Base-by-base conservation (phyloP, 2,888 invertebrate genomes). In the Adelphocoris suturalis region DNA sequence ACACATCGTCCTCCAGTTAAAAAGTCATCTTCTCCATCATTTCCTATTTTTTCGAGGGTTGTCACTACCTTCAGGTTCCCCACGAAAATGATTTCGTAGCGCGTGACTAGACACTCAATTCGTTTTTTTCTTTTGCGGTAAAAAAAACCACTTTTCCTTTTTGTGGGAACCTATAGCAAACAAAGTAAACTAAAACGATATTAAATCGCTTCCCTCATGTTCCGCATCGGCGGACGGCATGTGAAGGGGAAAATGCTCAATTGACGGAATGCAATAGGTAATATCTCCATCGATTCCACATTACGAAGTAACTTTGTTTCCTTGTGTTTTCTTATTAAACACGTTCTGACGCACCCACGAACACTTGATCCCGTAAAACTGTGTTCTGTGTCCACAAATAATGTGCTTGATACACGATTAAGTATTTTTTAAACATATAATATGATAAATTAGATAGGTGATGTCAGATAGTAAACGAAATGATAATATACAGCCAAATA, bases 1-100 rank as follows among this genome's bases (percentile, higher is more conserved):
- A 88, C 88, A 88, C 88, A 88, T 88, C 88, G 88, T 78, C n/a
- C 52, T 88, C 78, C 76, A 52, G 89, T 89, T 89, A 82, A 89
- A 89, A 89, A 89, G 82, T 84, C 89, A 89, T 82, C 82, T 84
- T 89, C 82, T 84, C 89, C 89, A 89, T 89, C 82, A 89, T 89
- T 89, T 89, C 82, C 89, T 68, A 68, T 68, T 89, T 89, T 89
- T 89, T 89, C 75, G 80, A 88, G 88, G 88, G 88, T 88, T 88
- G 88, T 88, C 88, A 88, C 88, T 85, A 82, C 82, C 82, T 82
- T 48, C 82, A 19, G 47, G 78, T n/a, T 82, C 82, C 82, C 52
- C 52, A 82, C 78, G 68, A 82, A 82, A 82, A 82, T 82, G 82
- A 82, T 82, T 82, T 23, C 46, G 46, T 46, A 46, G 82, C 82